These are phyloP conservation scores for Brachionus plicatilis DNA, from an alignment of 1,140 invertebrate species.

Conservation along the genomic window DNA sequence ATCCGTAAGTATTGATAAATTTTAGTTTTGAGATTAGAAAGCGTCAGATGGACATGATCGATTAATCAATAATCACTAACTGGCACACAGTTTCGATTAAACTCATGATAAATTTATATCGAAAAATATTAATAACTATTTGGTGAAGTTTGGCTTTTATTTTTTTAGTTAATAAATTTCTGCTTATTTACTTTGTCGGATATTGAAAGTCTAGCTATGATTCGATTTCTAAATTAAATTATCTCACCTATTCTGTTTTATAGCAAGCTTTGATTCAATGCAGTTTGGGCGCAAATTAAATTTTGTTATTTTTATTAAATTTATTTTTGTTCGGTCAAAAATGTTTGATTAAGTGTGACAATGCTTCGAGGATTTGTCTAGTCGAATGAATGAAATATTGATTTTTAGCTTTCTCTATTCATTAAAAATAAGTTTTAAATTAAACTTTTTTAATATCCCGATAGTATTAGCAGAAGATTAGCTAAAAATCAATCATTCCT, in stretches of 20 bases:
- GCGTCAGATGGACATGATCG: neutral
- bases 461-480: neutral
- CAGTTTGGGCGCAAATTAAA: neutral
- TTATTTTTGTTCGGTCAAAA: neutral
- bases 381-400: conserved; percentile 12
- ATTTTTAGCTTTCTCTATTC: conserved; percentile 15
- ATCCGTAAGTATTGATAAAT: conserved; percentile 1
- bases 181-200: conserved; percentile 8
- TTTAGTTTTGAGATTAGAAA: conserved; percentile 2
- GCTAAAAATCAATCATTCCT: neutral
- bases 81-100: neutral
- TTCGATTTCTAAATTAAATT: conserved; percentile 12
- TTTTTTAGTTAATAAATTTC: conserved; percentile 7
- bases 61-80: conserved; percentile 26
- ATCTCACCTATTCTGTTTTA: conserved; percentile 28
- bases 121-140: neutral
- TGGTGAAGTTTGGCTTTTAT: neutral
- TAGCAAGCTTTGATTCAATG: neutral
- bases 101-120: conserved; percentile 28
- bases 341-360: conserved; percentile 36
- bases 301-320: neutral
- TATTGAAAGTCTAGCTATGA: conserved; percentile 17
- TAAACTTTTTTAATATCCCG: neutral
- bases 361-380: conserved; percentile 31
- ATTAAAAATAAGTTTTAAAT: neutral